Conservation (phyloP, 2,113 vertebrate species). For the Oxyruncus cristatus region DNA sequence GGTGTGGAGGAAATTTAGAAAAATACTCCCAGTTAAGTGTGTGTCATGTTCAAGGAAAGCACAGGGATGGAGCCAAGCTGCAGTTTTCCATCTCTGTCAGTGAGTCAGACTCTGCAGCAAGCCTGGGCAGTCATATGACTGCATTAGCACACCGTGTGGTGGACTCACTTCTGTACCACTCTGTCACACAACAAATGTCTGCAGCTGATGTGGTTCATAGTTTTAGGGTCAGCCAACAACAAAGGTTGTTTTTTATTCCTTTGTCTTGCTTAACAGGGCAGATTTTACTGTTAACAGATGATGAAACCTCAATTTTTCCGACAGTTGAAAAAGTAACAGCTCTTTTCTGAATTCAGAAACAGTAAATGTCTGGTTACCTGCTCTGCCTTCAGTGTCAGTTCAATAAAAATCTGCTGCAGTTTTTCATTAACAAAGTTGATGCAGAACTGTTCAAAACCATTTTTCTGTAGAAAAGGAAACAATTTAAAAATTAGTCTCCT, state of each 20-base stretch:
- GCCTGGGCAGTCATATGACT: slow-evolving; percentile 21
- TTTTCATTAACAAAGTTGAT: slow-evolving; percentile 99
- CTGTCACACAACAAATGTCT: background rate
- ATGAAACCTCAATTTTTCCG: background rate
- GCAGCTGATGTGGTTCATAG: background rate
- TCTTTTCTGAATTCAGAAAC: background rate
- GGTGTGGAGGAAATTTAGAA: background rate
- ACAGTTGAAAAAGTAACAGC: background rate
- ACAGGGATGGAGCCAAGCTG: background rate
- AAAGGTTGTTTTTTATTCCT: background rate
- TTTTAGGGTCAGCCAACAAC: background rate
- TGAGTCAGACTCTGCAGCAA: slow-evolving; percentile 49
- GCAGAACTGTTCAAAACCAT: slow-evolving; percentile 98
- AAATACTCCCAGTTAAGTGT: background rate
- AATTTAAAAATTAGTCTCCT: background rate
- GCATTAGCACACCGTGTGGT: background rate
- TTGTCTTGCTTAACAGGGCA: background rate
- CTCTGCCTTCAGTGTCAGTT: slow-evolving; percentile 95
- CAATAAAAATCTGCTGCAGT: slow-evolving; percentile 98
- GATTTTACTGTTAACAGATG: slow-evolving; percentile 18
- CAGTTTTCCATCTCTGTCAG: slow-evolving; percentile 15
- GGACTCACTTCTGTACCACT: background rate
- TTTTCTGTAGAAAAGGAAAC: slow-evolving; percentile 83
- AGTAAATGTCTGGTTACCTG: slow-evolving; percentile 79
- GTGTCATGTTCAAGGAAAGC: background rate